Base-by-base conservation (phyloP, 2,797 vertebrate species). In the Channallabes apus region DNA sequence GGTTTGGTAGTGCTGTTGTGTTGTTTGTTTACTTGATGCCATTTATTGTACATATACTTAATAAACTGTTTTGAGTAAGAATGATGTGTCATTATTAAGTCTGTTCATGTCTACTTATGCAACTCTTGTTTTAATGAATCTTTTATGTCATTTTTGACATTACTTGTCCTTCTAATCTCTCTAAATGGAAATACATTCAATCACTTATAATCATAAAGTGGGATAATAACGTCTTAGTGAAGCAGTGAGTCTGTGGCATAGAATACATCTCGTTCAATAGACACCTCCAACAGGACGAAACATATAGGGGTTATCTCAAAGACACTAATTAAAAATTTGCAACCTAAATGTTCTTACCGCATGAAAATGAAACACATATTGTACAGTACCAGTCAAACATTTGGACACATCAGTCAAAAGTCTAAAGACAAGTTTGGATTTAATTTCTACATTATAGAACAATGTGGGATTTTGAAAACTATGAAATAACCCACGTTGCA, bases 341-440 rank as follows among this genome's bases (percentile, higher is more conserved):
- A 80, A 80, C 61, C 29, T 86, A 89, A 88, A 85, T 89, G 82
- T 85, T 85, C 82, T 72, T 83, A 62, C 73, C 12, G 62, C 78
- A 84, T 69, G 87, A 90, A 89, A 91, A 82, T 91, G 87, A 92
- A 88, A 87, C 90, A 87, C 41, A 46, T 46, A 8, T 46, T 46
- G 8, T 46, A 46, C 41, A n/a, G n/a, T n/a, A n/a, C n/a, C 41
- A 46, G 41, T 46, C 41, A 46, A 46, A 46, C 41, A 8, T 46
- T 46, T 8, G 41, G 41, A 46, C 8, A 9, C 7, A 8, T 7
- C 41, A 41, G 41, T 41, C 41, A 46, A 9, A 8, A 46, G 41
- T 46, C 9, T 46, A 1, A 46, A 46, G 41, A 8, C 41, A 46
- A 8, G 8, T 46, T 9, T 46, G 7, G 41, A 46, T 46, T 46